Evolutionary conservation across 2,113 vertebrate species (phyloP), one percentile per base, ranked within the genome.

Genomic region (Amia ocellicauda): DNA sequence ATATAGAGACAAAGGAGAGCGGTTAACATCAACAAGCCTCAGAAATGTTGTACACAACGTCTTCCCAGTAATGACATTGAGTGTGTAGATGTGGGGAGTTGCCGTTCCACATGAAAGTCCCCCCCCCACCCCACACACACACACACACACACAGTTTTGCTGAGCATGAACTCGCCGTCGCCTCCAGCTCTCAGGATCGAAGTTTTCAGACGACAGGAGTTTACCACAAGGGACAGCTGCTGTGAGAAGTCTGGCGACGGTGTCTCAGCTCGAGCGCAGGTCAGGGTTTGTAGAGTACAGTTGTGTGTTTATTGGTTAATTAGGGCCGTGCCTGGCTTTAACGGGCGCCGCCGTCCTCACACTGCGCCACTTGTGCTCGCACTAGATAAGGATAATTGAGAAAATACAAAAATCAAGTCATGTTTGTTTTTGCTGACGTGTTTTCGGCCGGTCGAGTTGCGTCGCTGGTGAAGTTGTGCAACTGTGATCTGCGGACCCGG

Each of bases 301-400:
- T 63, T 73, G 67, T 71, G 76, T 77, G 72, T 85, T 85, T 81
- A 85, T 73, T 64, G 78, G 68, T 80, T 84, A 80, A 85, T 86
- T 83, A 81, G 76, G 71, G 74, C 78, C 76, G 75, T 52, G 42
- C 24, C 43, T 17, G 4, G 7, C 42, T 68, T 83, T 75, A 75
- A 78, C 76, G 81, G 83, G 45, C 23, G 74, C 72, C 64, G 74
- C 74, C 73, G 71, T 83, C 86, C 81, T 81, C 76, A 62, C 70
- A 69, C 76, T 19, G 3, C 62, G 69, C 86, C 72, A 4, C 7
- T 53, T 82, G 81, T 70, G 14, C n/a, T 47, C 16, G 2, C 74
- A 70, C 60, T 70, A 80, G 69, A 78, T 82, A 77, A 83, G 75
- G 81, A 77, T 80, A 85, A 78, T 82, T 78, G 75, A 62, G 27